Evolutionary conservation across 2,888 invertebrate genomes (phyloP), one percentile per base, ranked within the genome.

Genomic region (Lycaena phlaeas): DNA sequence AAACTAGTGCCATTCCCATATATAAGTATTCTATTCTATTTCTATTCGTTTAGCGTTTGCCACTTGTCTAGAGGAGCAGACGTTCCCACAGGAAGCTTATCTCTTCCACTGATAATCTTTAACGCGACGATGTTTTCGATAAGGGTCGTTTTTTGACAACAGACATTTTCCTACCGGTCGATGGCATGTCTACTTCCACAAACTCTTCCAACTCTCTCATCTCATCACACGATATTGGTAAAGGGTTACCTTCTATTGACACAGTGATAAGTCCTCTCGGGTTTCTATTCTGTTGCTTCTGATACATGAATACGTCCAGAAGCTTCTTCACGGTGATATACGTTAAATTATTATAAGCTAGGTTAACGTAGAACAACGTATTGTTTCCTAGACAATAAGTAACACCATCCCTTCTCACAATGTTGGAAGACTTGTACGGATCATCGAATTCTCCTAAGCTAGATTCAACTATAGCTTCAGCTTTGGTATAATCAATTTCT

Each of bases 331-430:
- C 9, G 12, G 57, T 56, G 0, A 52, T 4, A 28, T 56, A 68
- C 1, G 56, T 57, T 1, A 77, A 28, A 38, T 62, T 55, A 27
- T 76, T 78, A 40, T 67, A 78, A 0, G 72, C 59, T 0, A 77
- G 5, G 45, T 71, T 78, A 10, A 78, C 52, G 40, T 60, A 68
- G 7, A 53, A 50, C 6, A 78, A 41, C 0, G 40, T n/a, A 37
- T 71, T 69, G 40, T 78, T 77, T 0, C 76, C 77, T 0, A 45
- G 39, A 27, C 68, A 69, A 38, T 58, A 59, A 0, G 53, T 26
- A 0, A 43, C 27, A 1, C 48, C 59, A n/a, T 64, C 49, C 41
- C 44, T 57, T 1, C 41, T 10, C 3, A 43, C 34, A 0, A 53
- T 61, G 14, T 71, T 57, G 0, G 26, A 18, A n/a, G 41, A 28